Conservation (phyloP, 1,140 invertebrate species). For the Spodoptera litura region DNA sequence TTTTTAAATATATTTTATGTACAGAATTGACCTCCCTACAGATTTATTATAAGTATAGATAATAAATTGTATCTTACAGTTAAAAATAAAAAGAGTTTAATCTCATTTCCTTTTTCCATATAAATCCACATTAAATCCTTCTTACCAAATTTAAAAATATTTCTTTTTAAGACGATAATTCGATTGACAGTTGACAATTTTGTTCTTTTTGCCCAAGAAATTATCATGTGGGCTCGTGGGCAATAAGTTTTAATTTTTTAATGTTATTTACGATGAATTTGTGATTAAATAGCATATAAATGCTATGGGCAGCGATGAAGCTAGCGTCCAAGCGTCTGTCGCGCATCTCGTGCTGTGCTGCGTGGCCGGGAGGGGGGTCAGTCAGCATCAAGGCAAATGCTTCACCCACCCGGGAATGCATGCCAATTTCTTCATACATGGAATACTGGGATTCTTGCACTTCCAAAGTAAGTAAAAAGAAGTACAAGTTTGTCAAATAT, state of each 20-base stretch:
- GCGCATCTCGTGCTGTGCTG: slow-evolving; percentile 73
- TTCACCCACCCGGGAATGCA: slow-evolving; percentile 79
- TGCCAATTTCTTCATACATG: slow-evolving; percentile 76
- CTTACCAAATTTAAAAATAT: too few relatives aligned
- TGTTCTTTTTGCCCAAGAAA: not conserved
- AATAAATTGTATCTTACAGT: too few relatives aligned
- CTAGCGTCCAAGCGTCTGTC: slow-evolving; percentile 69
- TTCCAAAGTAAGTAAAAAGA: slow-evolving; percentile 69
- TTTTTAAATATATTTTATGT: too few relatives aligned
- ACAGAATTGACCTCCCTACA: too few relatives aligned
- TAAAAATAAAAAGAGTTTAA: too few relatives aligned
- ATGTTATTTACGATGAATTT: slow-evolving; percentile 47
- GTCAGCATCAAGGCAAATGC: slow-evolving; percentile 56
- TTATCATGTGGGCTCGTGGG: not conserved
- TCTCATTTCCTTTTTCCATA: too few relatives aligned
- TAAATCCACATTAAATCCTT: too few relatives aligned
- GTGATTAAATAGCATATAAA: slow-evolving; percentile 23
- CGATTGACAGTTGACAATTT: too few relatives aligned
- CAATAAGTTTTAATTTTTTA: slow-evolving; percentile 8
- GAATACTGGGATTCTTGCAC: slow-evolving; percentile 73
- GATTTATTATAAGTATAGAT: too few relatives aligned
- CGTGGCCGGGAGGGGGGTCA: slow-evolving; percentile 69
- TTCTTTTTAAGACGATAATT: too few relatives aligned
- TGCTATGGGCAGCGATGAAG: slow-evolving; percentile 67
- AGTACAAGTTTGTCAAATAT: not conserved